Conservation (phyloP, 2,888 invertebrate species). For the Tiphia femorata region DNA sequence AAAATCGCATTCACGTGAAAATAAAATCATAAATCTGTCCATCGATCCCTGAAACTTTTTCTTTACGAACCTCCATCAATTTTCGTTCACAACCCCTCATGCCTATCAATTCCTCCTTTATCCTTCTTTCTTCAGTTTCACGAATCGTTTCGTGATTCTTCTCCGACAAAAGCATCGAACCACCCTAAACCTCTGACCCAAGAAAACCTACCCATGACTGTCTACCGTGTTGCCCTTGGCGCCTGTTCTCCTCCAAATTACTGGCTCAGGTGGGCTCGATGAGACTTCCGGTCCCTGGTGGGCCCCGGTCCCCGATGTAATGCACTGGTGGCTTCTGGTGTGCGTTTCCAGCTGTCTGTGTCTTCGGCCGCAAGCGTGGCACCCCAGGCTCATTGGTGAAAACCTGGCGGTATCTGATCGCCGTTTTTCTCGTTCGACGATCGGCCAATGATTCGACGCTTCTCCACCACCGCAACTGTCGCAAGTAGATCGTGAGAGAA, state of each 20-base stretch:
- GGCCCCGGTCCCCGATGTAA: slow-evolving; percentile 41
- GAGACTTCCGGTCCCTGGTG: slow-evolving; percentile 19
- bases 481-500: too few relatives aligned
- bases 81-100: too few relatives aligned
- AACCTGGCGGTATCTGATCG: slow-evolving; percentile 50
- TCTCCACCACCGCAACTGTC: too few relatives aligned
- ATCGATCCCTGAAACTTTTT: too few relatives aligned
- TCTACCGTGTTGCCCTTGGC: slow-evolving; percentile 23
- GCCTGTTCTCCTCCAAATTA: slow-evolving; percentile 1
- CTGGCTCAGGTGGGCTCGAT: slow-evolving; percentile 13
- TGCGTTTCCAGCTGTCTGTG: slow-evolving; percentile 58
- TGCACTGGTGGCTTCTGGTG: slow-evolving; percentile 54
- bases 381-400: slow-evolving; percentile 59
- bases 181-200: too few relatives aligned
- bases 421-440: slow-evolving; percentile 34
- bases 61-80: too few relatives aligned
- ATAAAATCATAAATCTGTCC: too few relatives aligned
- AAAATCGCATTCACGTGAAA: too few relatives aligned
- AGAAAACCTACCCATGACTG: slow-evolving; percentile 52
- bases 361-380: slow-evolving; percentile 45
- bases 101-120: too few relatives aligned
- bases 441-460: slow-evolving; percentile 28
- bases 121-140: too few relatives aligned
- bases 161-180: too few relatives aligned
- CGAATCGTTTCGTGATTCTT: too few relatives aligned